These are phyloP conservation scores for Crenuchus spilurus DNA, from an alignment of 2,797 vertebrate species.

Conservation along the genomic window DNA sequence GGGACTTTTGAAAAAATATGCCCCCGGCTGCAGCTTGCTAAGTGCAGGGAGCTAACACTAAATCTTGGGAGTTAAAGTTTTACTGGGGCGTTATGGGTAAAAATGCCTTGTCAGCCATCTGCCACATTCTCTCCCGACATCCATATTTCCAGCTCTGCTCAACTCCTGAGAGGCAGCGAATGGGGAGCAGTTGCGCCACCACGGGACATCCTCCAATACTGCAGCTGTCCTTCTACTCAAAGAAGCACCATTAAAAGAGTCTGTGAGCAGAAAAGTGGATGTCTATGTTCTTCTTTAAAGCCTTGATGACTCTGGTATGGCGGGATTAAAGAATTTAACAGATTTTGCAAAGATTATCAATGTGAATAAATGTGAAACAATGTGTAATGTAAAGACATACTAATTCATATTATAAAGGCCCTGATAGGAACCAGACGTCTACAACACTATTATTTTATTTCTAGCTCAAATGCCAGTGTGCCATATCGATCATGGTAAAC, in stretches of 20 bases:
- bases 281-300: constrained; percentile 78
- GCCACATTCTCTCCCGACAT: constrained; percentile 96
- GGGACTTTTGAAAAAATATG: constrained; percentile 94
- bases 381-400: no score
- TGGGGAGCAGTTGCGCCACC: constrained; percentile 86
- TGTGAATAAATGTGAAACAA: no score
- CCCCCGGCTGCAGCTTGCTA: constrained; percentile 96
- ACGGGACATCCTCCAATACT: constrained; percentile 87
- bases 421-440: no score
- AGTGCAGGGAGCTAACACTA: constrained; percentile 93
- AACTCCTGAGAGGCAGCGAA: constrained; percentile 77
- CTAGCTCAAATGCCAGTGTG: no score
- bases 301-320: constrained; percentile 72
- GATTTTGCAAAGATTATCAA: no score
- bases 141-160: constrained; percentile 95
- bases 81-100: constrained; percentile 99
- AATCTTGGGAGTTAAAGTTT: constrained; percentile 99
- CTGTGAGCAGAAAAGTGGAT: constrained; percentile 59
- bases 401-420: no score
- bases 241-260: constrained; percentile 27
- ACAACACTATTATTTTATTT: no score
- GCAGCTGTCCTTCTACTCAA: constrained; percentile 65
- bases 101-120: constrained; percentile 99
- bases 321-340: constrained; percentile 44
- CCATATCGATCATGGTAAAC: no score